Conservation (phyloP, 2,113 vertebrate genomes). For the Sialia sialis region DNA sequence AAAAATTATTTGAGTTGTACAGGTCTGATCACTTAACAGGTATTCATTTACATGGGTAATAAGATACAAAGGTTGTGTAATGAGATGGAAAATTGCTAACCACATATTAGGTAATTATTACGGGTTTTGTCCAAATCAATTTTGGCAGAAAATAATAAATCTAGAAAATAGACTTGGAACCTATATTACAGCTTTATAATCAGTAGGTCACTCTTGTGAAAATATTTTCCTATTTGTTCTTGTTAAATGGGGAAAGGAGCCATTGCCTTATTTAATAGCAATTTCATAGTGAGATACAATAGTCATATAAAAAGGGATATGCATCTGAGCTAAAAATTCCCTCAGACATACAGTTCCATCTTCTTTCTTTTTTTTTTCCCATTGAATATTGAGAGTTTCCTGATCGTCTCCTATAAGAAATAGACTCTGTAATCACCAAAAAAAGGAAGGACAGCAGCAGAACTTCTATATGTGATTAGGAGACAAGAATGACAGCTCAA, state of each 20-base stretch:
- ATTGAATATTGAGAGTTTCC: background rate
- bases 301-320: background rate
- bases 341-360: background rate
- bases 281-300: background rate
- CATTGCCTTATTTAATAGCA: background rate
- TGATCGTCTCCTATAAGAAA: background rate
- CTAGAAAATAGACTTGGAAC: slow-evolving; percentile 34
- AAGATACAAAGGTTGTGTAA: slow-evolving; percentile 60
- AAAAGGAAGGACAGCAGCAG: background rate
- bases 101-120: slow-evolving; percentile 40
- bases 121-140: slow-evolving; percentile 58
- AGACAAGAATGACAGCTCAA: background rate
- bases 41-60: slow-evolving; percentile 62
- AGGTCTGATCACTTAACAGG: slow-evolving; percentile 55
- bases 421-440: background rate
- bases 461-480: background rate
- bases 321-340: background rate
- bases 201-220: slow-evolving; percentile 39
- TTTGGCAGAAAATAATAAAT: slow-evolving; percentile 66
- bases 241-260: slow-evolving; percentile 7
- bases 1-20: slow-evolving; percentile 48
- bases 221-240: slow-evolving; percentile 33
- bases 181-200: slow-evolving; percentile 10
- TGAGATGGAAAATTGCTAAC: slow-evolving; percentile 66
- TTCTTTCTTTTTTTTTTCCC: background rate